phyloP scores from a whole-genome alignment of 2,113 vertebrate species.

The Apus apus region DNA sequence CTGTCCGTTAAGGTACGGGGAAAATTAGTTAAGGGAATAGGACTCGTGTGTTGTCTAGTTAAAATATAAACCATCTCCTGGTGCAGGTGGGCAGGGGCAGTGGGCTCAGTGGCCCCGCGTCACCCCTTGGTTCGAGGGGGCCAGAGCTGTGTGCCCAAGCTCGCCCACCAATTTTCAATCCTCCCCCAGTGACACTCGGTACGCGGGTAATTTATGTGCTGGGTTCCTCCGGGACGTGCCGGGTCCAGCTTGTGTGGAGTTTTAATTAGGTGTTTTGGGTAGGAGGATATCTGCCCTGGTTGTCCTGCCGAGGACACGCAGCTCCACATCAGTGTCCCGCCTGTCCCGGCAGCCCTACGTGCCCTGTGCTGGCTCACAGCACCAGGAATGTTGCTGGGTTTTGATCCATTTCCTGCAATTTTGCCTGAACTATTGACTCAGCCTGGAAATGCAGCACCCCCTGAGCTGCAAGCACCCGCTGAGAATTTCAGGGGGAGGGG shows the following conservation, averaged over 20 bases:
- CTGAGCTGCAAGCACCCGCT: accelerated
- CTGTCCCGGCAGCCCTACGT: accelerated
- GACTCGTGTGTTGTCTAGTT: not conserved
- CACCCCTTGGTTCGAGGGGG: not conserved
- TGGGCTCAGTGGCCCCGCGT: not conserved
- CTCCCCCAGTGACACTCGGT: not conserved
- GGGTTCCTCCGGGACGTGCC: not conserved
- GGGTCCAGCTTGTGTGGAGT: not conserved
- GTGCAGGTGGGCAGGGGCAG: accelerated
- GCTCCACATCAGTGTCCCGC: accelerated
- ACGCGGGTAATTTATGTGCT: conserved; percentile 55
- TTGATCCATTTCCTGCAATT: accelerated
- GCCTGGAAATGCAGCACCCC: not conserved
- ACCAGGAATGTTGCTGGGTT: accelerated
- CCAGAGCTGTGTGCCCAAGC: accelerated
- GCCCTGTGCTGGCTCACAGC: accelerated
- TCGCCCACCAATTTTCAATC: conserved; percentile 53
- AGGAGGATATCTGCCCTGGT: not conserved
- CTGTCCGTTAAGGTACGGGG: not conserved
- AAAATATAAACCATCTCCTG: conserved; percentile 23
- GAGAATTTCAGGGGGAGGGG: not conserved
- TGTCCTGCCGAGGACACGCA: accelerated
- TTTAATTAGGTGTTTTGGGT: not conserved
- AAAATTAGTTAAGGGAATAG: conserved; percentile 55
- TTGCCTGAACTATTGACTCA: not conserved